phyloP scores from a whole-genome alignment of 2,113 vertebrate genomes.

The Corvus hawaiiensis region DNA sequence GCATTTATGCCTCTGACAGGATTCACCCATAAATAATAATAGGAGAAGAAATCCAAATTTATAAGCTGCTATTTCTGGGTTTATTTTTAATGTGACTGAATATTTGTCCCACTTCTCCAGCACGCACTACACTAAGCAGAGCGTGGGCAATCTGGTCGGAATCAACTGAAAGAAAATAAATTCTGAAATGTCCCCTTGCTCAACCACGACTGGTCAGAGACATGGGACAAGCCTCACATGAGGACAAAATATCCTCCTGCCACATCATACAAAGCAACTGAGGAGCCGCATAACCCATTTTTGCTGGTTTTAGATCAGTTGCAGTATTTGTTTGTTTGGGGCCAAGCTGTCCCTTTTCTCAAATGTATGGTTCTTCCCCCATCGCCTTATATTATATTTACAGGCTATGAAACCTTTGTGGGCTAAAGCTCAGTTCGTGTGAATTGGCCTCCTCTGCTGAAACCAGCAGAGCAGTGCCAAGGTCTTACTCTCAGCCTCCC shows the following conservation, averaged over 20 bases:
- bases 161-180: slow-evolving; percentile 59
- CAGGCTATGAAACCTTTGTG: neutral
- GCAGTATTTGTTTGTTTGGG: neutral
- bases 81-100: slow-evolving; percentile 69
- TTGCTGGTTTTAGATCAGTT: neutral
- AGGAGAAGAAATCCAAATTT: slow-evolving; percentile 73
- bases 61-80: slow-evolving; percentile 73
- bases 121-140: slow-evolving; percentile 66
- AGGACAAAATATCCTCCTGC: neutral
- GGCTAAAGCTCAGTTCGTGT: neutral
- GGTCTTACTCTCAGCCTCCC: neutral
- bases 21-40: slow-evolving; percentile 74
- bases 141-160: slow-evolving; percentile 53
- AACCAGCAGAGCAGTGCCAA: neutral
- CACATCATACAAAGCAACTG: neutral
- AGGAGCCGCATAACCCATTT: neutral
- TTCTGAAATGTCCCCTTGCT: neutral
- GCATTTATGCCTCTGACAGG: slow-evolving; percentile 72
- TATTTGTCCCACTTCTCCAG: slow-evolving; percentile 39
- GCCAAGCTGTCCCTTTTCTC: neutral
- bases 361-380: neutral
- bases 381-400: neutral
- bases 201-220: neutral
- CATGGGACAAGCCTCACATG: neutral
- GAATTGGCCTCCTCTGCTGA: neutral